A percentile compares a stretch with the other conserved stretches of the same genome.
phyloP scores from a whole-genome alignment of 2,113 vertebrate species.

The Petrocephalus microphthalmus region DNA sequence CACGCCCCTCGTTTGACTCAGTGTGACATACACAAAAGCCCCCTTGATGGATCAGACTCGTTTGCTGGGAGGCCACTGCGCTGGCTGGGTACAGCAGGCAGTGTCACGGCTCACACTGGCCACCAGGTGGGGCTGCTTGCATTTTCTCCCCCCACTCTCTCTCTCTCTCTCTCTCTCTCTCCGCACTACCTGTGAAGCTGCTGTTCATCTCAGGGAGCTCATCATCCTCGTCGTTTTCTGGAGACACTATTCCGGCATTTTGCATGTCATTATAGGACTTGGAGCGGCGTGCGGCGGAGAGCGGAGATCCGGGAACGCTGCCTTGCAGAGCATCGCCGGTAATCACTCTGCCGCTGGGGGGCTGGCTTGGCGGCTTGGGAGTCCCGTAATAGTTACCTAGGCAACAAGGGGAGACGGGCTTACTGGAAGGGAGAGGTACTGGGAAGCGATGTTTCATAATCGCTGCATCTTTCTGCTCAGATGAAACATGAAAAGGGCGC shows the following conservation, averaged over 20 bases:
- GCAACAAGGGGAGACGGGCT: constrained; percentile 75
- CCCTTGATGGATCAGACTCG: neutral
- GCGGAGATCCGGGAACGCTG: constrained; percentile 81
- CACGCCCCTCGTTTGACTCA: neutral
- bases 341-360: constrained; percentile 92
- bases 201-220: constrained; percentile 97
- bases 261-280: constrained; percentile 99
- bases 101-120: neutral
- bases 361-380: constrained; percentile 94
- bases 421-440: constrained; percentile 40
- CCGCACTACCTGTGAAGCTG: constrained; percentile 90
- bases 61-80: neutral
- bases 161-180: neutral
- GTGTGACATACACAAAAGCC: neutral
- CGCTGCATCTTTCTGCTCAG: constrained; percentile 41
- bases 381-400: constrained; percentile 99
- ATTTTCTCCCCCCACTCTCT: neutral
- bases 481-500: neutral
- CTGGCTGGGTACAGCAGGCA: neutral
- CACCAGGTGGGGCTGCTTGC: constrained; percentile 60
- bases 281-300: constrained; percentile 83
- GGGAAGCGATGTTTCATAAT: constrained; percentile 15
- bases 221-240: constrained; percentile 86
- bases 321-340: constrained; percentile 86
- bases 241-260: constrained; percentile 95